Base-by-base conservation (phyloP, 2,888 invertebrate genomes). In the Drosophila paucipuncta region DNA sequence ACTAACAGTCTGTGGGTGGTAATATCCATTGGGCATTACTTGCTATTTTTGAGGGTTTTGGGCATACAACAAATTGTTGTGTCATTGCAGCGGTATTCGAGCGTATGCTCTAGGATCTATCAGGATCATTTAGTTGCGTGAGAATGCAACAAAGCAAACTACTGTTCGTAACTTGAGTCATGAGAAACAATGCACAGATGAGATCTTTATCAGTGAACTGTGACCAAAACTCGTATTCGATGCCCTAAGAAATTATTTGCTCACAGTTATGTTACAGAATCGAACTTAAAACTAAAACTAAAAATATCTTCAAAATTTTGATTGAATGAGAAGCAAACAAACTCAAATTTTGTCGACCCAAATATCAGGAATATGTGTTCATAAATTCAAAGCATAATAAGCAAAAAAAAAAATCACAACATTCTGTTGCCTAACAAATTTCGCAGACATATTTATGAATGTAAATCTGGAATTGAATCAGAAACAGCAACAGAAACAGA, bases 1-100 rank as follows among this genome's bases (percentile, higher is more conserved):
- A 59, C 50, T 39, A 28, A 16, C 22, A 52, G 67, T 53, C 86
- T 75, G 77, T 85, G 85, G 85, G 89, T 85, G 85, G 85, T 49
- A 66, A 60, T 59, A 67, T 67, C 53, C 63, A 37, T 57, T 55
- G 59, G 41, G 55, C 76, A 68, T 78, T 79, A 81, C 81, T 81
- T 78, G 78, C 69, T 64, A 54, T 72, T 76, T 72, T 39, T 16
- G 4, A 43, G 53, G 31, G 61, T 35, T 71, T 73, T 37, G 10
- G 28, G 9, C n/a, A 37, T 13, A 6, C n/a, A 58, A 69, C 58
- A 43, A 69, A 69, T 69, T 80, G 85, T 71, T 71, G 68, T 85
- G 78, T 83, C 89, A 83, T 68, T 66, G 55, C 39, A 39, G 30
- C 59, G 76, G 68, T 82, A 85, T 62, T 87, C 77, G 58, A 81